A percentile compares a stretch with the other conserved stretches of the same genome.
Evolutionary conservation across 2,888 invertebrate species (phyloP).

Genomic region (Hirtodrosophila duncani): DNA sequence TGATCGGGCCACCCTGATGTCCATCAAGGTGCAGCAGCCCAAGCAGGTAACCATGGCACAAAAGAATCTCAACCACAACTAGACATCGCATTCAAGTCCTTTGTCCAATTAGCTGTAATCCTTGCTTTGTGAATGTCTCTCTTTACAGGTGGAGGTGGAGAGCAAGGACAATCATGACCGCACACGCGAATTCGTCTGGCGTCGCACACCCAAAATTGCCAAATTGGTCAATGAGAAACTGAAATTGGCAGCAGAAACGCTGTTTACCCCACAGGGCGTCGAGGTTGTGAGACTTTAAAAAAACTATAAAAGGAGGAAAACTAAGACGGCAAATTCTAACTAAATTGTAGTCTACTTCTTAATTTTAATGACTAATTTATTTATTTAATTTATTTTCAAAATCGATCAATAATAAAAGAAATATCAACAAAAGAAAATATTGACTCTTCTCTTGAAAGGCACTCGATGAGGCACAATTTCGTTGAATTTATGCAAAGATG

Average conservation of each 20-base stretch:
- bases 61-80: neutral
- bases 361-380: constrained; percentile 58
- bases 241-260: constrained; percentile 78
- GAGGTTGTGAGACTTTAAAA: constrained; percentile 76
- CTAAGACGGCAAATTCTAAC: constrained; percentile 8
- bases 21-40: constrained; percentile 90
- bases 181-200: constrained; percentile 90
- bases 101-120: constrained; percentile 46
- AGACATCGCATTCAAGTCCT: constrained; percentile 2
- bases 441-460: too few species aligned
- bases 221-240: constrained; percentile 90
- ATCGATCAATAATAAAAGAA: constrained; percentile 39
- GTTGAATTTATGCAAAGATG: too few species aligned
- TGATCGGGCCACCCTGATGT: constrained; percentile 89
- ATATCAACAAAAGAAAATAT: constrained; percentile 10
- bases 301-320: constrained; percentile 7
- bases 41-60: constrained; percentile 83
- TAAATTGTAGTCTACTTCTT: constrained; percentile 39
- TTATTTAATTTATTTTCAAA: constrained; percentile 53
- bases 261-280: constrained; percentile 76
- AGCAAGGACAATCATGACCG: constrained; percentile 89
- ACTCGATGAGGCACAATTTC: too few species aligned
- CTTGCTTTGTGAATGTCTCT: constrained; percentile 1
- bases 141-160: constrained; percentile 87
- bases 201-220: constrained; percentile 89